Evolutionary conservation across 2,888 invertebrate genomes (phyloP).

Genomic region (Rhyacophila evoluta): DNA sequence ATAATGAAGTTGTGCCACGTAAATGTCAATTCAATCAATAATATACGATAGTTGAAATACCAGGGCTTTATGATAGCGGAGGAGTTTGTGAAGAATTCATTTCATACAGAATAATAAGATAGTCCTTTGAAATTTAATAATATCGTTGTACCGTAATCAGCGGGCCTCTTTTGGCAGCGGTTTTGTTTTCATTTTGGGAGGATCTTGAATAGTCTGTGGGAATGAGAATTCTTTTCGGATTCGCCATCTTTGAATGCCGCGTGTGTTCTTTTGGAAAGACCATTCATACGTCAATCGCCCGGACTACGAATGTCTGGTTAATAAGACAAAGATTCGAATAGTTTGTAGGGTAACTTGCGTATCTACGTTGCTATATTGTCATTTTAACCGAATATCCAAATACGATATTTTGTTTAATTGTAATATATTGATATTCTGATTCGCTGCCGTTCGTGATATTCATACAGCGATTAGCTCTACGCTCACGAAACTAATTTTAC

Average conservation of each 20-base stretch:
- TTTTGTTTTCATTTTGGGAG: slow-evolving; percentile 3
- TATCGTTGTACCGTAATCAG: background rate
- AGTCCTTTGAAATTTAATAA: background rate
- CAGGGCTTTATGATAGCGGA: background rate
- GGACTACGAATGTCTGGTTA: background rate
- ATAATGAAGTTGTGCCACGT: too few relatives aligned
- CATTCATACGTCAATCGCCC: background rate
- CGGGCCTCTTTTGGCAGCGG: background rate
- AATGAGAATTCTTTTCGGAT: background rate
- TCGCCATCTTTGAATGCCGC: slow-evolving; percentile 1
- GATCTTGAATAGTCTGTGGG: slow-evolving; percentile 13
- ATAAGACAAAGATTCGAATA: slow-evolving; percentile 5
- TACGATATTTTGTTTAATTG: too few relatives aligned
- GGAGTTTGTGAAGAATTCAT: background rate
- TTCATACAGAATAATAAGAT: background rate
- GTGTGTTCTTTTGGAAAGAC: background rate
- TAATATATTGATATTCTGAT: too few relatives aligned
- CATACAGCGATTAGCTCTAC: too few relatives aligned
- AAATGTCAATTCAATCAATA: background rate
- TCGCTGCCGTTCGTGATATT: too few relatives aligned
- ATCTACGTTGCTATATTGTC: too few relatives aligned
- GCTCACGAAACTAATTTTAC: too few relatives aligned
- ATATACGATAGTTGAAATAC: too few relatives aligned
- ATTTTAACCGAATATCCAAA: too few relatives aligned
- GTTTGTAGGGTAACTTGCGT: background rate